Base-by-base conservation (phyloP, 2,888 invertebrate species). In the Celastrina argiolus region DNA sequence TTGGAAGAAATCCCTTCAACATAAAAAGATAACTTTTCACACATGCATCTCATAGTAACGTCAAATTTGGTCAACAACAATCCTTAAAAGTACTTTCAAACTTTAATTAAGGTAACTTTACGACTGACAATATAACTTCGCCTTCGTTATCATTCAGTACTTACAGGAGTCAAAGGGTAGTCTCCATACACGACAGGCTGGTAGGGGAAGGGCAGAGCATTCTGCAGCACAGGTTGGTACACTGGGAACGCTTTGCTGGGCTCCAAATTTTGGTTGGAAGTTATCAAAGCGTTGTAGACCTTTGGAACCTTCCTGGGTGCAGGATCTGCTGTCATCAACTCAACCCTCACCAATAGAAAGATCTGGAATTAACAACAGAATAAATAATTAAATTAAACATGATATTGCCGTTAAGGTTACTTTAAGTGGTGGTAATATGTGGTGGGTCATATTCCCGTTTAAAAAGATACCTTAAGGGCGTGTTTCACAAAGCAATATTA, bases 231-330 rank as follows among this genome's bases (percentile, higher is more conserved):
- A 7, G 95, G 95, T 74, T 95, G 95, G 72, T 95, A 93, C 56
- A 95, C 94, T 0, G 96, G 95, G 80, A 92, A 95, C 0, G 95
- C 95, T 68, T 95, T 93, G 75, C 95, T 96, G 0, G 96, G 95
- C 65, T 94, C 93, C 66, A 96, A 82, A 81, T 95, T 95, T 78
- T 95, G 95, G 77, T 95, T 94, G 5, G 95, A 95, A 2, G 95
- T 95, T 78, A 96, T 95, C 67, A 96, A 92, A 0, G 96, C 95
- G 81, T 96, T 96, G 89, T 96, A 96, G 39, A 96, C 94, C 80
- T 94, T 95, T 0, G 96, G 96, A 1, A 94, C 92, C 70, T 94
- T 92, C 34, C 93, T 91, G 0, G 93, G 89, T 3, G 91, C 90
- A 2, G 85, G 83, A 2, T 81, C 85, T 4, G 82, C 75, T 2